Base-by-base conservation (phyloP, 2,888 invertebrate species). In the Orchesellides sinensis region DNA sequence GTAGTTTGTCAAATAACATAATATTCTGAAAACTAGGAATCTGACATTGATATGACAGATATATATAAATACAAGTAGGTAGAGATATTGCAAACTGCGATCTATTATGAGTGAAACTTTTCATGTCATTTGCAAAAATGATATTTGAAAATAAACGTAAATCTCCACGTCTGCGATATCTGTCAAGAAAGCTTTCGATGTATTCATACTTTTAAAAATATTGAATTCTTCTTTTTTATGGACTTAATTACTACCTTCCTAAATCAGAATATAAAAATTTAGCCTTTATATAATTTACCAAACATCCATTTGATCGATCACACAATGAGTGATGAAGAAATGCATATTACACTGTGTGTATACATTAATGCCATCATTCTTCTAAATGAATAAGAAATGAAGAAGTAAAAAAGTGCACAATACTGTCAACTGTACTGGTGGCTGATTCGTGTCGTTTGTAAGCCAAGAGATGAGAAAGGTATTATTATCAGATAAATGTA, bases 401-500 rank as follows among this genome's bases (percentile, higher is more conserved):
- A 5, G 40, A 40, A 40, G 10, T 5, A 8, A 8, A 40, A 32
- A 10, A 10, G 10, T 32, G 6, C 32, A 32, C 32, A 32, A 6
- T 32, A 10, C n/a, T n/a, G n/a, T n/a, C n/a, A 32, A 32, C 6
- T 10, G 32, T 10, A 32, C 5, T 32, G 5, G 32, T 5, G 32
- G 10, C 6, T 32, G 32, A 32, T 32, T 5, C 32, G 32, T 32
- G 32, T 6, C 10, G 32, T 6, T 32, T 5, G 10, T 32, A 10
- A 32, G 10, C 32, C 27, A 27, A 27, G 59, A 27, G 59, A 59
- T 5, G 59, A 59, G 14, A 21, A 19, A 59, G 25, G 59, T 49
- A 49, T 49, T 52, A 45, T 74, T 25, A 66, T 65, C 27, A 65
- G 75, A 75, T 68, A 66, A 68, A 47, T 54, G 47, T 21, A 77